Evolutionary conservation across 2,888 invertebrate genomes (phyloP), one percentile per base, ranked within the genome.

Genomic region (Synergus japonicus): DNA sequence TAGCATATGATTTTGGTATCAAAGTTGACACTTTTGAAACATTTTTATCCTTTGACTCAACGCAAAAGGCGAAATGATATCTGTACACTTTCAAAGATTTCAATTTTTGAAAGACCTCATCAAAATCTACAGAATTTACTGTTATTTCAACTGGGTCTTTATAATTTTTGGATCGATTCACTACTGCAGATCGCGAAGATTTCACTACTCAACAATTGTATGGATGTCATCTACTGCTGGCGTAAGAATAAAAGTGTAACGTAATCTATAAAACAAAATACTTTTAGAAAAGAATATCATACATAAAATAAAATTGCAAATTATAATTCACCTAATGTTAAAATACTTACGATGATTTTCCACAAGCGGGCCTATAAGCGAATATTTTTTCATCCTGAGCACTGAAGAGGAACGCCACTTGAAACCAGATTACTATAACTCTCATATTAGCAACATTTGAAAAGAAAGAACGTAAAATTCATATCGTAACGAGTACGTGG

Each of bases 311-410:
- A 63, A 18, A 63, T 46, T 22, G 9, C n/a, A 18, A 12, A 22
- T 63, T 22, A 10, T 10, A 63, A 18, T 10, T 22, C 3, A 18
- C 8, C 4, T 29, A 22, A 63, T 18, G 15, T 66, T 12, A 43
- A 67, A 58, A 79, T 78, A 83, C 83, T 80, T 76, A 73, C 83
- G 67, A 65, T 12, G 44, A 82, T 67, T 78, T 44, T 60, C 49
- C 76, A 60, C 80, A 37, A 37, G 37, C 4, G 5, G 37, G 37
- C 0, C 37, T 7, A 37, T 37, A 37, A 37, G 37, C 37, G 37
- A 79, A 9, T 13, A 66, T 29, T 76, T 58, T 54, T 2, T 49
- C 60, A 67, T 77, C 78, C 78, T 83, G 63, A 7, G 43, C 44
- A 10, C 60, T 37, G 65, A 64, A 46, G 41, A 79, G 49, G 12